These are phyloP conservation scores for Nephila pilipes DNA, from an alignment of 1,140 invertebrate genomes.

Conservation along the genomic window DNA sequence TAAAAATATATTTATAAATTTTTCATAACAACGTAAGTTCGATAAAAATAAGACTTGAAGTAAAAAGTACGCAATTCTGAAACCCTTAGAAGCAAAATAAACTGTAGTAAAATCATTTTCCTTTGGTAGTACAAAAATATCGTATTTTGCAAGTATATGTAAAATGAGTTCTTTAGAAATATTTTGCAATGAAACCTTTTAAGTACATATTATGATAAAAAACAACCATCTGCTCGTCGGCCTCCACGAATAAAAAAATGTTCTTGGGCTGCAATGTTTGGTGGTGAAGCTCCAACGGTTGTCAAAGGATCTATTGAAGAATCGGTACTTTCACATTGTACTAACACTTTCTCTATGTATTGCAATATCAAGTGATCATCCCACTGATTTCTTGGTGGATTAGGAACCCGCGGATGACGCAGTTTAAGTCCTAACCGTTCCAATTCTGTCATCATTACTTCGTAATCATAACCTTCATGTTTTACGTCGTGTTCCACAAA, in stretches of 20 bases:
- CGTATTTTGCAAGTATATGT: too few relatives aligned
- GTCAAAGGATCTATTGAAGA: slow-evolving; percentile 25
- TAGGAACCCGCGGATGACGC: background rate
- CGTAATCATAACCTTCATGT: slow-evolving; percentile 80
- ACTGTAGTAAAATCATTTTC: too few relatives aligned
- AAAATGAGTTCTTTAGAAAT: too few relatives aligned
- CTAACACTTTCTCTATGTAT: slow-evolving; percentile 71
- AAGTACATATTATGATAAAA: slow-evolving; percentile 10
- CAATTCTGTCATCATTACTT: slow-evolving; percentile 66
- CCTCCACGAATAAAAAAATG: slow-evolving; percentile 37
- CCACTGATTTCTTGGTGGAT: slow-evolving; percentile 51
- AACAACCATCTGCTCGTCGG: slow-evolving; percentile 39
- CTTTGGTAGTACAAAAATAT: too few relatives aligned
- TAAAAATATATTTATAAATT: too few relatives aligned
- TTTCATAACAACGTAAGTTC: too few relatives aligned
- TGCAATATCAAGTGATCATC: slow-evolving; percentile 65
- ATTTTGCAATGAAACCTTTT: background rate
- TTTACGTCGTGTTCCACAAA: slow-evolving; percentile 91
- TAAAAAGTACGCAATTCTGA: too few relatives aligned
- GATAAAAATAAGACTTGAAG: too few relatives aligned
- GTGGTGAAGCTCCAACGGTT: background rate
- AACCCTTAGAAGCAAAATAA: too few relatives aligned
- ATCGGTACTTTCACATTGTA: slow-evolving; percentile 33
- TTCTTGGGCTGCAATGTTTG: background rate
- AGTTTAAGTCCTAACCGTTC: slow-evolving; percentile 47